Evolutionary conservation across 2,888 invertebrate genomes (phyloP).

Genomic region (Drosophila neonasuta): DNA sequence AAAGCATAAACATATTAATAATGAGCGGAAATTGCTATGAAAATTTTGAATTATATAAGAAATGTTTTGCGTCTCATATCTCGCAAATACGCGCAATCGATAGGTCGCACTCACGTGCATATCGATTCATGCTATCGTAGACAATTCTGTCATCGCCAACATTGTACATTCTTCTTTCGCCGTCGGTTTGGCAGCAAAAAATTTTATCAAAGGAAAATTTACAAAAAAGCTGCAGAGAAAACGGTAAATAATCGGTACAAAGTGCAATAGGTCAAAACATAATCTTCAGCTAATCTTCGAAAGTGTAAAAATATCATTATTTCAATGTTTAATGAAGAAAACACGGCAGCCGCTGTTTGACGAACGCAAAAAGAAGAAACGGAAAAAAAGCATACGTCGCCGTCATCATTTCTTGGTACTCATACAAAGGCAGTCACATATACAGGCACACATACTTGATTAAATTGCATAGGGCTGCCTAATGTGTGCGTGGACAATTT

Average conservation of each 20-base stretch:
- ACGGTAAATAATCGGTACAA: constrained; percentile 63
- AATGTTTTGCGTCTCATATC: background rate
- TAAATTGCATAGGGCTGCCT: constrained; percentile 63
- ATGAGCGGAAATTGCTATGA: background rate
- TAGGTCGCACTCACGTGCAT: constrained; percentile 25
- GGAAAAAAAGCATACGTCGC: constrained; percentile 72
- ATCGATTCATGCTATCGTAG: constrained; percentile 39
- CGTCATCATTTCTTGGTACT: constrained; percentile 72
- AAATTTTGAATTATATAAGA: constrained; percentile 38
- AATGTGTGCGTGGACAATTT: constrained; percentile 33
- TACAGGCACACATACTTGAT: constrained; percentile 39
- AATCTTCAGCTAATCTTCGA: constrained; percentile 17
- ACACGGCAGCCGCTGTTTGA: constrained; percentile 53
- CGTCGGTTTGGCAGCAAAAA: constrained; percentile 65
- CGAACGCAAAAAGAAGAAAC: constrained; percentile 51
- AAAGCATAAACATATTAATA: background rate
- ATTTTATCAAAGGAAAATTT: constrained; percentile 62
- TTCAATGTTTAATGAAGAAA: constrained; percentile 35
- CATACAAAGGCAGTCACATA: constrained; percentile 57
- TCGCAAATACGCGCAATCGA: constrained; percentile 23
- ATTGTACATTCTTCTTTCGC: constrained; percentile 57
- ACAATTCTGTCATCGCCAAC: constrained; percentile 54
- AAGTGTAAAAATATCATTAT: constrained; percentile 30
- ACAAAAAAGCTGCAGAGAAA: constrained; percentile 42
- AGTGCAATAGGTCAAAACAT: constrained; percentile 44